Base-by-base conservation (phyloP, 2,888 invertebrate species). In the Tetropium fuscum region DNA sequence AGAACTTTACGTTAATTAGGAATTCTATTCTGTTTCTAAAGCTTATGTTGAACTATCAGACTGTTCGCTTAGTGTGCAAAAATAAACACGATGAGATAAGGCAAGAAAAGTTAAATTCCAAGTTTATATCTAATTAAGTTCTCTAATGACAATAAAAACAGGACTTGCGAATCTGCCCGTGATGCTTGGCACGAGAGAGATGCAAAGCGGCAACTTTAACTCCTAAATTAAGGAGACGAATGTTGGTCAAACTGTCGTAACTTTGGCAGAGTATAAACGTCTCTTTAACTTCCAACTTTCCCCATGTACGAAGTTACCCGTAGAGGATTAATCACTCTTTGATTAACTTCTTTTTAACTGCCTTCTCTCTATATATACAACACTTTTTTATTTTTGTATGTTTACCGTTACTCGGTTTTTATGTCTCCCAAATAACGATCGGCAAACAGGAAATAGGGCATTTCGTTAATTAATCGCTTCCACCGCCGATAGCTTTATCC, bases 241-340 rank as follows among this genome's bases (percentile, higher is more conserved):
- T 65, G 68, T 67, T 74, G 73, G 72, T 73, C 75, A 72, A 75
- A 74, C 75, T 75, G 75, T 73, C 75, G 73, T 73, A 74, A 76
- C 72, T 76, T 68, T 66, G 66, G 68, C 61, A 64, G 53, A 60
- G 69, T 69, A 68, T 71, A 70, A 73, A 73, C 72, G 68, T 62
- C 65, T 59, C 63, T 49, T 44, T 40, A n/a, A 43, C 40, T 36
- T 41, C 60, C 68, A 75, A 75, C 69, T 74, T 75, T 74, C 72
- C 66, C 73, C 73, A 74, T 72, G 72, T 73, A 70, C 72, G 70
- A 75, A 75, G 70, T 75, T 75, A 70, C 60, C 49, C 59, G 64
- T 62, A 13, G 58, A 64, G 64, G 63, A 68, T 73, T 77, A 77
- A 77, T 77, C 75, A 72, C 74, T 70, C 70, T 73, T 66, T 67